Evolutionary conservation across 2,888 invertebrate species (phyloP).

Genomic region (Drosophila falleni): DNA sequence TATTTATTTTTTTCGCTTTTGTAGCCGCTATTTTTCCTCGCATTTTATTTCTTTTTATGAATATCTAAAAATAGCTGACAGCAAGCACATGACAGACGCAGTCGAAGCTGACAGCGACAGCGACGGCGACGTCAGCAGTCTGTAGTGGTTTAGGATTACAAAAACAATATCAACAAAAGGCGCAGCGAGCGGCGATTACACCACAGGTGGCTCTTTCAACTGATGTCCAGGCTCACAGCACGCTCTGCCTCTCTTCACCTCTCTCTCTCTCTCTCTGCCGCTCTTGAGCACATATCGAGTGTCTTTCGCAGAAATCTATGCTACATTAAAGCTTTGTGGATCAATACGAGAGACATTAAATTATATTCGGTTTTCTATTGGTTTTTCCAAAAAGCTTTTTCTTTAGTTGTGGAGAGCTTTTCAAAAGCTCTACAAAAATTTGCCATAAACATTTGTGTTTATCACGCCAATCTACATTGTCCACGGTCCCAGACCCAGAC

Average conservation of each 20-base stretch:
- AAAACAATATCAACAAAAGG: constrained; percentile 12
- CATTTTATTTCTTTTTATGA: constrained; percentile 38
- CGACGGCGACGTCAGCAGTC: constrained; percentile 15
- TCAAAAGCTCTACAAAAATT: constrained; percentile 22
- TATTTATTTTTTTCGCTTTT: constrained; percentile 21
- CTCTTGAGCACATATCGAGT: neutral
- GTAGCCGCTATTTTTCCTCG: constrained; percentile 38
- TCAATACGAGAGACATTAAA: neutral
- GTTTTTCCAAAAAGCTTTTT: constrained; percentile 13
- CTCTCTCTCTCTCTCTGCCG: neutral
- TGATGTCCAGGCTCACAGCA: neutral
- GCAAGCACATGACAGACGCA: constrained; percentile 56
- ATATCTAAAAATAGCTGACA: constrained; percentile 53
- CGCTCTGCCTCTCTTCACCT: neutral
- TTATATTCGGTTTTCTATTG: neutral
- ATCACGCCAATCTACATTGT: constrained; percentile 31
- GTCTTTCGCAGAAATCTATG: constrained; percentile 50
- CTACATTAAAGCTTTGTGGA: constrained; percentile 39
- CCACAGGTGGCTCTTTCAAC: constrained; percentile 43
- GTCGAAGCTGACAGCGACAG: constrained; percentile 10
- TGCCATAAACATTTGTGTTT: constrained; percentile 13
- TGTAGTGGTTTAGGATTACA: constrained; percentile 48
- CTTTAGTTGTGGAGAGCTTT: neutral
- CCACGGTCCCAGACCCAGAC: constrained; percentile 22
- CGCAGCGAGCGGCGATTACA: neutral